A percentile compares a stretch with the other conserved stretches of the same genome.
Evolutionary conservation across 2,113 vertebrate genomes (phyloP).

Genomic region (Albula glossodonta): DNA sequence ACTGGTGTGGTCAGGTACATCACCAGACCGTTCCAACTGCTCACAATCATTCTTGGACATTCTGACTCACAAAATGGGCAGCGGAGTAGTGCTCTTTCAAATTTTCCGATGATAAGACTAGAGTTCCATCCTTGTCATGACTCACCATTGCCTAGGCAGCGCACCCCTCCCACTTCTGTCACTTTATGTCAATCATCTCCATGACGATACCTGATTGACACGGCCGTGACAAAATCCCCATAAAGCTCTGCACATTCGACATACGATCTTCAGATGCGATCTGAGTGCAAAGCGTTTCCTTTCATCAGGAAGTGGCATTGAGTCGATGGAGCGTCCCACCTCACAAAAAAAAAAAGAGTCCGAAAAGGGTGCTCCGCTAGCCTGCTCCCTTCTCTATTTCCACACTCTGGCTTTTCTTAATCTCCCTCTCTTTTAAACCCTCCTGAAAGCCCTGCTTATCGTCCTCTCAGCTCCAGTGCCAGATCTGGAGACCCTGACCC

Average conservation of each 20-base stretch:
- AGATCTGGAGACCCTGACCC: not conserved
- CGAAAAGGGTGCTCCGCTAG: too few species aligned
- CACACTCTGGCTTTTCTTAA: not conserved
- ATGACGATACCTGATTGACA: not conserved
- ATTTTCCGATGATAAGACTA: not conserved
- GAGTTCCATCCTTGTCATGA: not conserved
- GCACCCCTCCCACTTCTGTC: not conserved
- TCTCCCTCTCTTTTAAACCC: not conserved
- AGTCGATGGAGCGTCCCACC: too few species aligned
- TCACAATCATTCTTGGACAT: not conserved
- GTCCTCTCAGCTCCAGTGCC: not conserved
- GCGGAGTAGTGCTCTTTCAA: not conserved
- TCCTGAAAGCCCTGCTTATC: not conserved
- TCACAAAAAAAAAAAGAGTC: not conserved
- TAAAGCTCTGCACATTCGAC: not conserved
- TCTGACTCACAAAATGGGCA: not conserved
- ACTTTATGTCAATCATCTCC: not conserved
- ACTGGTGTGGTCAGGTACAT: too few species aligned
- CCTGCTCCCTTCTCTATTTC: not conserved
- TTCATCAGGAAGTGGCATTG: not conserved
- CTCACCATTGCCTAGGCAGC: too few species aligned
- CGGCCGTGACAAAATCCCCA: not conserved
- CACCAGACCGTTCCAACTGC: not conserved
- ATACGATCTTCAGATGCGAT: not conserved
- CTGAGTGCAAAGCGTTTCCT: not conserved